These are phyloP conservation scores for Linyphia triangularis DNA, from an alignment of 2,888 invertebrate genomes.

Conservation along the genomic window DNA sequence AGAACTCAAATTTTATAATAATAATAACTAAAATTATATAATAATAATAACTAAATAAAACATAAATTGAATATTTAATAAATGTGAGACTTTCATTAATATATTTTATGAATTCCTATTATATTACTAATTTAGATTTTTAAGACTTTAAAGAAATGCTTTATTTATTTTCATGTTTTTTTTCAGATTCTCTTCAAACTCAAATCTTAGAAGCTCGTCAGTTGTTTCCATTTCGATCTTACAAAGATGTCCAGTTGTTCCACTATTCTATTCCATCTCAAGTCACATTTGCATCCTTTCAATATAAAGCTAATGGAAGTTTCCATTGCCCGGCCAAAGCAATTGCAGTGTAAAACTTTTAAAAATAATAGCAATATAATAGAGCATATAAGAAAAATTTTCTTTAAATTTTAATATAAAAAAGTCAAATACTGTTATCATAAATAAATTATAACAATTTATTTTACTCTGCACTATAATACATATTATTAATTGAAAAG, in stretches of 20 bases:
- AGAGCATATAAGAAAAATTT: neutral
- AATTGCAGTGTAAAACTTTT: constrained; percentile 77
- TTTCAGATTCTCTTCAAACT: constrained; percentile 73
- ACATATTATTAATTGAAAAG: too few relatives aligned
- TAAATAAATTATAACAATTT: too few relatives aligned
- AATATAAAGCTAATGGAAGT: constrained; percentile 83
- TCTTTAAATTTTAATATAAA: too few relatives aligned
- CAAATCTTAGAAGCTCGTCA: constrained; percentile 77
- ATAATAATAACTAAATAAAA: neutral
- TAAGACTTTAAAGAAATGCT: neutral
- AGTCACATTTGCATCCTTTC: constrained; percentile 81
- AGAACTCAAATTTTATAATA: too few relatives aligned
- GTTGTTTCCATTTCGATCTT: constrained; percentile 81
- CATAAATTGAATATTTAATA: neutral
- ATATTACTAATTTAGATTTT: neutral
- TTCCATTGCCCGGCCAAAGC: constrained; percentile 77
- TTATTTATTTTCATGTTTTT: neutral
- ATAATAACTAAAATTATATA: neutral
- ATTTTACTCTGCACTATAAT: too few relatives aligned
- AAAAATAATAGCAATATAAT: neutral
- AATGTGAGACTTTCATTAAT: neutral
- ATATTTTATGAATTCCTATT: neutral
- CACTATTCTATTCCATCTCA: constrained; percentile 83
- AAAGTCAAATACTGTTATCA: too few relatives aligned
- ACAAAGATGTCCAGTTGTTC: constrained; percentile 83